Evolutionary conservation across 2,888 invertebrate genomes (phyloP).

Genomic region (Lasioglossum calceatum): DNA sequence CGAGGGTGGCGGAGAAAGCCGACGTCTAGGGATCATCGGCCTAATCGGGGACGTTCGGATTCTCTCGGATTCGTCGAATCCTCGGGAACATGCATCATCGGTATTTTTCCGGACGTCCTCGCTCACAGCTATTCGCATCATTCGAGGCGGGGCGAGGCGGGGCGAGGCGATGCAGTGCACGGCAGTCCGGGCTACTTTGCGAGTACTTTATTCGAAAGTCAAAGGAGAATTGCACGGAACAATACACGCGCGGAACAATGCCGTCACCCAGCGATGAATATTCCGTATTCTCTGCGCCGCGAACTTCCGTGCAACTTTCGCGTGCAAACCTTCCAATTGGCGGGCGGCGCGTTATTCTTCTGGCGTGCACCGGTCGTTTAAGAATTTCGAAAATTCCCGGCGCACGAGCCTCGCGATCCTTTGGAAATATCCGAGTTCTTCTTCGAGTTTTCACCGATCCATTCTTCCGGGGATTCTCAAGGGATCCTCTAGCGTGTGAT

Average conservation of each 20-base stretch:
- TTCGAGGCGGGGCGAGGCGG: background rate
- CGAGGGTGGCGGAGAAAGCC: background rate
- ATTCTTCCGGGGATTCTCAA: background rate
- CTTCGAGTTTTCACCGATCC: background rate
- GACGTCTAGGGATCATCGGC: background rate
- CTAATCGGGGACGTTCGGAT: background rate
- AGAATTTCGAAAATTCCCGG: background rate
- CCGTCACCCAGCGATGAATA: constrained; percentile 26
- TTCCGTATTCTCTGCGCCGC: constrained; percentile 25
- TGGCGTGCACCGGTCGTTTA: background rate
- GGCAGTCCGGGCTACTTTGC: constrained; percentile 28
- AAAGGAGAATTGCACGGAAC: constrained; percentile 36
- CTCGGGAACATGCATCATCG: constrained; percentile 15
- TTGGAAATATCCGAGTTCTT: background rate
- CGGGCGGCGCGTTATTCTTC: constrained; percentile 7
- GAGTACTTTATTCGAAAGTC: constrained; percentile 39
- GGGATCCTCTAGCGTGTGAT: background rate
- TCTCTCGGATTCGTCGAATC: background rate
- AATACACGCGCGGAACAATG: constrained; percentile 39
- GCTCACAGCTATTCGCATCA: constrained; percentile 21
- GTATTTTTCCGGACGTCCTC: constrained; percentile 4
- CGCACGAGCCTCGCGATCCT: background rate
- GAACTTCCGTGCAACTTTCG: constrained; percentile 22
- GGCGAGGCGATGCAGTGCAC: background rate
- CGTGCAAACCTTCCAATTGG: constrained; percentile 13